Base-by-base conservation (phyloP, 2,888 invertebrate species). In the Coronaproctus castanopsis region DNA sequence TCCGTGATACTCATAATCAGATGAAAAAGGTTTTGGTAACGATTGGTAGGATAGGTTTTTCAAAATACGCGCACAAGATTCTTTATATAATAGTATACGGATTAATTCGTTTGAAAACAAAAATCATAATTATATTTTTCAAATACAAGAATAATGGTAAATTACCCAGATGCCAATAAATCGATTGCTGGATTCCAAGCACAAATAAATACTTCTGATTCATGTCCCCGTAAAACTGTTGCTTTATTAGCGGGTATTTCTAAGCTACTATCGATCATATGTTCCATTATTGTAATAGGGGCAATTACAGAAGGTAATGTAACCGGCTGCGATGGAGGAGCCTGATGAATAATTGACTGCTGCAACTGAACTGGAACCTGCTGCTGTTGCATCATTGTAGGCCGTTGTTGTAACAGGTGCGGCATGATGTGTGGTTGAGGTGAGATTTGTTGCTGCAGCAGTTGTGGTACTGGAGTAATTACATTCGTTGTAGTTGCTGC, bases 141-240 rank as follows among this genome's bases (percentile, higher is more conserved):
- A n/a, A n/a, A n/a, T n/a, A n/a, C n/a, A n/a, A n/a, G n/a, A n/a
- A n/a, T n/a, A n/a, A n/a, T 24, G 55, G 23, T 57, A 53, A 54
- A 55, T 52, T 69, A 79, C 79, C 97, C 98, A 71, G 96, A 96
- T 14, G 97, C 97, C 65, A 98, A 73, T n/a, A 97, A 76, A 75
- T 98, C 97, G 56, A 88, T 87, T 57, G 89, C 90, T 0, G 98
- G 97, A 75, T 97, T 98, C 98, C 98, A 98, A 3, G 97, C 96
- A 76, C 97, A 98, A 67, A 98, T 97, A 70, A 98, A 98, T 10
- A 97, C 97, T 76, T 98, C 97, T 21, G 95, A 95, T 71, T 96
- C 95, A 71, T 98, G 97, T 0, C 96, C 97, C 63, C 91, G 79
- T 54, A 98, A 75, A 24, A 93, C 90, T 1, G 92, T 95, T 0